Percentiles rank a stretch among this genome's conserved stretches.
Conservation (phyloP, 35 echinoderm and acorn worm species). For the Patiria miniata region DNA sequence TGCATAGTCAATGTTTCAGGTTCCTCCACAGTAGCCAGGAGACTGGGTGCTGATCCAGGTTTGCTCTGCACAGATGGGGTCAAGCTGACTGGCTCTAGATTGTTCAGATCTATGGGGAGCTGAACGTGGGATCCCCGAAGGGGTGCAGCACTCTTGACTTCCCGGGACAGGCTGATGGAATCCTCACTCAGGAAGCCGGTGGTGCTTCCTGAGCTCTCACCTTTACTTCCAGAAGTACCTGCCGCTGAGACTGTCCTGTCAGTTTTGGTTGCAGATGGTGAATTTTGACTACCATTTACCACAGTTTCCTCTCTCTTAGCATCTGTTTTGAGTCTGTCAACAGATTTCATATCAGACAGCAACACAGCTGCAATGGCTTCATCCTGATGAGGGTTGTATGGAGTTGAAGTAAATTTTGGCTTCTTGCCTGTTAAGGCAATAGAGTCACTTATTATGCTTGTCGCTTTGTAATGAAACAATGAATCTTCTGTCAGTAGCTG, state of each 20-base stretch:
- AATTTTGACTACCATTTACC: neutral
- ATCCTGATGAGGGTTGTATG: neutral
- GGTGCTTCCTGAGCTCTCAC: slow-evolving; percentile 16
- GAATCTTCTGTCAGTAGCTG: neutral
- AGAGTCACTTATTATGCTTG: slow-evolving; percentile 15
- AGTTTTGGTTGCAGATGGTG: neutral
- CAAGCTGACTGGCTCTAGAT: neutral
- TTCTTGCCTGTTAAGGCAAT: slow-evolving; percentile 5
- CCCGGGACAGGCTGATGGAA: slow-evolving; percentile 5
- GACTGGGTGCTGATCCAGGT: neutral
- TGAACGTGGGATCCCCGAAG: slow-evolving; percentile 23
- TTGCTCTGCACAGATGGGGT: neutral
- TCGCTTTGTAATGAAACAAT: neutral
- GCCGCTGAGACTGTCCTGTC: neutral
- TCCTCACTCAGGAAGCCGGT: slow-evolving; percentile 30
- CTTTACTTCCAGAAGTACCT: slow-evolving; percentile 16
- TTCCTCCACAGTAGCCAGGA: neutral
- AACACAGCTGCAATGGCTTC: neutral
- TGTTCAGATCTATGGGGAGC: slow-evolving; percentile 42
- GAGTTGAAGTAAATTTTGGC: slow-evolving; percentile 6
- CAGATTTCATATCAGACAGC: neutral
- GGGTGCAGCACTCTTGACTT: neutral
- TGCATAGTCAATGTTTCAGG: neutral
- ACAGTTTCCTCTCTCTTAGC: neutral
- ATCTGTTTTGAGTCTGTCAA: neutral